Percentiles rank a stretch among this genome's conserved stretches.
Evolutionary conservation across 2,888 invertebrate species (phyloP).

Genomic region (Petrophora chlorosata): DNA sequence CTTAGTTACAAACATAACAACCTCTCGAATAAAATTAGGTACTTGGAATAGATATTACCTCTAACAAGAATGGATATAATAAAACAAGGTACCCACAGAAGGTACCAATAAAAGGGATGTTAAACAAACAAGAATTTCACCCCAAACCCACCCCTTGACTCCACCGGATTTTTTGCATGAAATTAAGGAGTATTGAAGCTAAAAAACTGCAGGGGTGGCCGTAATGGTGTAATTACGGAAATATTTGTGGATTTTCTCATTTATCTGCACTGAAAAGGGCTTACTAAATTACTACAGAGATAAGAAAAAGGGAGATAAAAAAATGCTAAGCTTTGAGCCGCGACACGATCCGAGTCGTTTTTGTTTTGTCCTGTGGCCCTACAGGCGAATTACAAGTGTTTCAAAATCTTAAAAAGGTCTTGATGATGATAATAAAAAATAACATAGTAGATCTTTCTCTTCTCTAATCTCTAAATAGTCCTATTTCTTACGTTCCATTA

Average conservation of each 20-base stretch:
- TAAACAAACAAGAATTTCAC: background rate
- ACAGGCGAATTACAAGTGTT: too few relatives aligned
- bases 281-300: slow-evolving; percentile 25
- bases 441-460: too few relatives aligned
- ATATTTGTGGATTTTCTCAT: slow-evolving; percentile 42
- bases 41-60: too few relatives aligned
- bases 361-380: too few relatives aligned
- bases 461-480: too few relatives aligned
- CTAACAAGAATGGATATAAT: too few relatives aligned
- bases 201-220: slow-evolving; percentile 36
- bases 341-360: too few relatives aligned
- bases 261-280: slow-evolving; percentile 30
- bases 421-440: too few relatives aligned
- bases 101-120: background rate
- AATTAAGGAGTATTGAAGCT: slow-evolving; percentile 42
- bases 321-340: slow-evolving; percentile 4
- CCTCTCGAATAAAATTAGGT: too few relatives aligned
- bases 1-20: too few relatives aligned
- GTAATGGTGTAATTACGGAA: slow-evolving; percentile 46
- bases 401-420: too few relatives aligned
- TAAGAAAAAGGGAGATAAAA: slow-evolving; percentile 10
- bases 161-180: slow-evolving; percentile 36
- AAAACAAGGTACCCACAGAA: background rate
- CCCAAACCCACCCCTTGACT: slow-evolving; percentile 13
- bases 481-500: too few relatives aligned